Evolutionary conservation across 2,113 vertebrate species (phyloP), one percentile per base, ranked within the genome.

Genomic region (Engraulis encrasicolus): DNA sequence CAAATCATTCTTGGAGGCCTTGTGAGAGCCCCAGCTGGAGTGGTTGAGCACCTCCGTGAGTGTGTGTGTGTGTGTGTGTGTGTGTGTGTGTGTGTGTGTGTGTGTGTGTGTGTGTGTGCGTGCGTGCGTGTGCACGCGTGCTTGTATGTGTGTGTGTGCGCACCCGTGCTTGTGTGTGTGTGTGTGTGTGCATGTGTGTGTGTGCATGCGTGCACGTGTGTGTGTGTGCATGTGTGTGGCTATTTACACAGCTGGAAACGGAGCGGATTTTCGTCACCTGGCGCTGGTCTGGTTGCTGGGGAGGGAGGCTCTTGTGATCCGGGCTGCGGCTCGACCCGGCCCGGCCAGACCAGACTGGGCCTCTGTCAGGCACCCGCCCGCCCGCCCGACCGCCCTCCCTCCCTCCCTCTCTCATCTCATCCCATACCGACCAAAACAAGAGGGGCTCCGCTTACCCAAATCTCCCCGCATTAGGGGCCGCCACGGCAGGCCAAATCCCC

Each of bases 231-330:
- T 80, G 38, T 83, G 19, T 48, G 78, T 54, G 89, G 49, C 80
- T 93, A 91, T 93, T 90, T 91, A 92, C 83, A 91, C 89, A 90
- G 91, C 88, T 92, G 88, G 88, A 92, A 91, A 66, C 45, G 80
- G 50, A 90, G 87, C 74, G 1, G 90, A 91, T 91, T 92, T 87
- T 80, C 88, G 92, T 94, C 91, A 93, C 91, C 91, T 93, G 91
- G 91, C 87, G 81, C 85, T 89, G 85, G 87, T 90, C 85, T 89
- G 85, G 87, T 90, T 91, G 84, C 89, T 82, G 83, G 81, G 87
- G 80, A 91, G 90, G 90, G 86, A 90, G 9, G 71, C 90, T 89
- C 88, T 89, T 87, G 90, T 91, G 40, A 3, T 9, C 40, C 9
- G 40, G 40, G 4, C 40, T 5, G 40, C 40, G 40, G 40, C n/a